Base-by-base conservation (phyloP, 2,113 vertebrate genomes). In the Isurus oxyrinchus region DNA sequence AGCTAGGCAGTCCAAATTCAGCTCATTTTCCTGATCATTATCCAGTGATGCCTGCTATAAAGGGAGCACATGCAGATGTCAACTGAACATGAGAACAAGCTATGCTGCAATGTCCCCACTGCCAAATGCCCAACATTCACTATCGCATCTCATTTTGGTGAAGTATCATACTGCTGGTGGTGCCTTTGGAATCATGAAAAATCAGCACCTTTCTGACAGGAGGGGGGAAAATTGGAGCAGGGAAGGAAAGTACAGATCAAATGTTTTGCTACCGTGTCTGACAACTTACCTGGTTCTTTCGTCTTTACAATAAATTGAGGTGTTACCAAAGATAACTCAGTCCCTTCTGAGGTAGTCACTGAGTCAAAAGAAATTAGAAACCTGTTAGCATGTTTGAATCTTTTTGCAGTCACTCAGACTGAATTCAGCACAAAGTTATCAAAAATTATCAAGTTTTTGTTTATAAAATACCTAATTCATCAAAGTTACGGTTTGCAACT, bases 201-300 rank as follows among this genome's bases (percentile, higher is more conserved):
- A 40, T 40, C 5, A 2, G 35, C 66, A 49, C 13, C 49, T 72
- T 53, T 21, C 16, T n/a, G 16, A 63, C 61, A 95, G 67, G 21
- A 76, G 11, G 94, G 3, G 3, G 55, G 66, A 53, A 95, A 72
- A n/a, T 72, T 94, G 94, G 94, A 44, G 49, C 10, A 25, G 67
- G 31, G 53, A 14, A 90, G 7, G 2, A 59, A 59, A 27, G 27
- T 55, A 35, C 8, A 59, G 88, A 55, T n/a, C 55, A 53, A 59
- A 35, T 35, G 27, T 59, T 91, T 91, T 27, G 11, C 31, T 14
- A 21, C 88, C 55, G 61, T 14, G 13, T 84, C 81, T 49, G 40
- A 4, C 40, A 63, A 94, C 40, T 72, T 98, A 99, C 99, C 99
- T 97, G 98, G 98, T 97, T 99, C 99, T 98, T 98, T 99, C 96